Evolutionary conservation across 2,888 invertebrate genomes (phyloP), one percentile per base, ranked within the genome.

Genomic region (Caenorhabditis angaria): DNA sequence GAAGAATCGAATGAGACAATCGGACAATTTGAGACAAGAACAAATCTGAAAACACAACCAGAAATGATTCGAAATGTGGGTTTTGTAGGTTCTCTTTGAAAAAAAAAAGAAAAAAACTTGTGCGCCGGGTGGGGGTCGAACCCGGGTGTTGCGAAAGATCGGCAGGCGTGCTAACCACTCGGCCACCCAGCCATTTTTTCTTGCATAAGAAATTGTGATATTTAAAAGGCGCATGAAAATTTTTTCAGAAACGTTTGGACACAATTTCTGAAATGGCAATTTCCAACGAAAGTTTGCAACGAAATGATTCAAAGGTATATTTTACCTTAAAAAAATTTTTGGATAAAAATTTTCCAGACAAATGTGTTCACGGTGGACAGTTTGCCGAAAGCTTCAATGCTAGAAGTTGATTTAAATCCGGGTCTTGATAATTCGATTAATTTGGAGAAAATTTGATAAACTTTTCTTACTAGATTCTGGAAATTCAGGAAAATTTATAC

Each of bases 351-450:
- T 35, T 71, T 71, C 29, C 67, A 72, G 72, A 73, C 65, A 18
- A 73, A 73, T 56, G 72, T 73, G 8, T 73, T 68, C 68, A 65
- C 58, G 50, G 61, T 61, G 14, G 47, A 48, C 2, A 55, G 59
- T 20, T 32, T 35, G 3, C 67, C 57, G 53, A 24, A 25, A 20
- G 25, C 47, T 6, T 35, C 53, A 3, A 35, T 41, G 22, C 51
- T 57, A 28, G 79, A 79, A 58, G 74, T 77, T 20, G 79, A 79
- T 60, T 60, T 77, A 27, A 79, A 79, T 64, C 79, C 79, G 59
- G 79, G 76, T 53, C 72, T 79, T 25, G 75, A 67, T 53, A 73
- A 70, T 47, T 69, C 75, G 12, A 77, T 79, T 24, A 75, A 76
- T 66, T 64, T 79, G 55, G 79, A 79, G 20, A 70, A 70, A 29